phyloP scores from a whole-genome alignment of 2,888 invertebrate genomes.

The Diaphora mendica region DNA sequence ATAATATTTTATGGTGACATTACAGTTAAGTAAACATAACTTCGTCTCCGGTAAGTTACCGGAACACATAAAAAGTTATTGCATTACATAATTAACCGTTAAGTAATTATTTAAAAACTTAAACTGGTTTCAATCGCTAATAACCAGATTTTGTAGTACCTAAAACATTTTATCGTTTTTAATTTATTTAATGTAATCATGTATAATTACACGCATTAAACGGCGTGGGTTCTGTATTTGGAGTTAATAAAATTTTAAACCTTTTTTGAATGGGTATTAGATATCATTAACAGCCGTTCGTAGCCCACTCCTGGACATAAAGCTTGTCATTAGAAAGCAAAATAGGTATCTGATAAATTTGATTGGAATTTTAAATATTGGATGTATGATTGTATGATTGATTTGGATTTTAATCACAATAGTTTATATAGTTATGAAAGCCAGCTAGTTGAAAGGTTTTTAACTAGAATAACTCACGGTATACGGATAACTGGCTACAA shows the following conservation, averaged over 20 bases:
- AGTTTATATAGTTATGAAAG: too few species aligned
- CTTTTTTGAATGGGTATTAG: background rate
- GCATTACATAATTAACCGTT: constrained; percentile 38
- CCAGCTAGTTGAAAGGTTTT: too few species aligned
- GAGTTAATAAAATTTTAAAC: constrained; percentile 26
- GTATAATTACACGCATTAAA: constrained; percentile 19
- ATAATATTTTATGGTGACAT: constrained; percentile 32
- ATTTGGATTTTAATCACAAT: too few species aligned
- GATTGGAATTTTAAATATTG: background rate
- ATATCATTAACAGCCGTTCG: background rate
- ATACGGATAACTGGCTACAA: too few species aligned
- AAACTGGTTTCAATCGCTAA: constrained; percentile 27
- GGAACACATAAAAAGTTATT: constrained; percentile 40
- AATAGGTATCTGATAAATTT: background rate
- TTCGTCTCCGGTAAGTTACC: constrained; percentile 26
- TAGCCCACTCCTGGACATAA: too few species aligned
- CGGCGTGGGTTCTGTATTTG: background rate
- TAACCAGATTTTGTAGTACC: constrained; percentile 24
- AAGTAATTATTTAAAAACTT: constrained; percentile 21
- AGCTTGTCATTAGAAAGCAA: too few species aligned
- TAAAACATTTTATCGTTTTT: constrained; percentile 24
- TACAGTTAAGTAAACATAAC: constrained; percentile 34
- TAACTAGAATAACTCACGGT: background rate
- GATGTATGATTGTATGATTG: too few species aligned
- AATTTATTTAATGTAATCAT: constrained; percentile 31